Conservation (phyloP, 2,888 invertebrate species). For the Cataglyphis rosenhaueri region DNA sequence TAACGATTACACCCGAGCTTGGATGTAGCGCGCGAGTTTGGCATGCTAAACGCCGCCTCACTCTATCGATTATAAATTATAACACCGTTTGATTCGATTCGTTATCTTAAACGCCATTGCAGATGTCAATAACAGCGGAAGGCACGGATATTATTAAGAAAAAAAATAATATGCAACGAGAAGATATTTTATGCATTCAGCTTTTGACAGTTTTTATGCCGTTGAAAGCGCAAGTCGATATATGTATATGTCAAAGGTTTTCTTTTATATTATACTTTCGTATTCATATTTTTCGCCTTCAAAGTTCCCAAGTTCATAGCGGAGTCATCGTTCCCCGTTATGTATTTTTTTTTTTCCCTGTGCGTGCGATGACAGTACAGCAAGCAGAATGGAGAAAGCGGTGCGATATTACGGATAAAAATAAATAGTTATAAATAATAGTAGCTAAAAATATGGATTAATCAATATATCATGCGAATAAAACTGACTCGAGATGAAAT, state of each 20-base stretch:
- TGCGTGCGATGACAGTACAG: background rate
- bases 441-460: constrained; percentile 25
- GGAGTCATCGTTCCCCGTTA: background rate
- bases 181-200: background rate
- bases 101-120: background rate
- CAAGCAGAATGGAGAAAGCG: constrained; percentile 21
- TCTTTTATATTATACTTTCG: constrained; percentile 2
- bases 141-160: background rate
- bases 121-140: background rate
- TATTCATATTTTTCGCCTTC: background rate
- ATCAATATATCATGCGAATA: constrained; percentile 20
- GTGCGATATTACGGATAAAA: constrained; percentile 32
- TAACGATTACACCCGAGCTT: constrained; percentile 35
- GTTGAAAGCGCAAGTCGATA: constrained; percentile 19
- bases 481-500: constrained; percentile 7
- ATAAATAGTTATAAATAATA: constrained; percentile 49
- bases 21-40: background rate
- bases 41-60: constrained; percentile 11
- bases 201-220: background rate
- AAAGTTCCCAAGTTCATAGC: constrained; percentile 24
- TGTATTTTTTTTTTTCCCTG: constrained; percentile 35
- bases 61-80: background rate
- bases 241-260: background rate
- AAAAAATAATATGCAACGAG: background rate
- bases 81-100: background rate